Base-by-base conservation (phyloP, 2,797 vertebrate genomes). In the Notolabrus celidotus region DNA sequence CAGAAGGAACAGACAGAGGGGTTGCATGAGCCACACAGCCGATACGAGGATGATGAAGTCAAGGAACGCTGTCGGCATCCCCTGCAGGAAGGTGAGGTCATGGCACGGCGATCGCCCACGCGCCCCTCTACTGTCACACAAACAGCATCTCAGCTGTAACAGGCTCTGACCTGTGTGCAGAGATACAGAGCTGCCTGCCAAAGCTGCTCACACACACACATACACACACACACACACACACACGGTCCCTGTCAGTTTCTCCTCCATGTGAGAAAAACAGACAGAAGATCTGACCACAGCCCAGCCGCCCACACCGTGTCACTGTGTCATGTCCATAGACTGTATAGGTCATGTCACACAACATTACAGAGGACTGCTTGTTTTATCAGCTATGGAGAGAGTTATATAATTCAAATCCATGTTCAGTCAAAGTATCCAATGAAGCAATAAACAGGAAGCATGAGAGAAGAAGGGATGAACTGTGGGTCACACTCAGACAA, bases 51-150 rank as follows among this genome's bases (percentile, higher is more conserved):
- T 20, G 41, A 67, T 61, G 65, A 59, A 55, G 66, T 66, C 61
- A 62, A 65, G 47, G 50, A n/a, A 43, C 25, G 59, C 62, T 67
- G 80, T 74, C 74, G 69, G 59, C 69, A 39, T 39, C 62, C 57
- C 53, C 33, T 20, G 0, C 65, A 80, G 78, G 80, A 86, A 64
- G 14, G 29, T 82, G 77, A 86, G 74, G 83, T 86, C 87, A 86
- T 43, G 72, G 73, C 62, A 76, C 15, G 0, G 33, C 45, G 11
- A 10, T 29, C 23, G 46, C 53, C 38, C 63, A 67, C 74, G 50
- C 1, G 7, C 46, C 33, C 41, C 56, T 43, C 1, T 31, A 7
- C 39, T 36, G 54, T 31, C 63, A 39, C 66, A 73, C 29, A 42
- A 22, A 63, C 74, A 36, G 29, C 15, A 54, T 66, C 52, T 39